Conservation (phyloP, 2,888 invertebrate species). For the Ornithoptera alexandrae region DNA sequence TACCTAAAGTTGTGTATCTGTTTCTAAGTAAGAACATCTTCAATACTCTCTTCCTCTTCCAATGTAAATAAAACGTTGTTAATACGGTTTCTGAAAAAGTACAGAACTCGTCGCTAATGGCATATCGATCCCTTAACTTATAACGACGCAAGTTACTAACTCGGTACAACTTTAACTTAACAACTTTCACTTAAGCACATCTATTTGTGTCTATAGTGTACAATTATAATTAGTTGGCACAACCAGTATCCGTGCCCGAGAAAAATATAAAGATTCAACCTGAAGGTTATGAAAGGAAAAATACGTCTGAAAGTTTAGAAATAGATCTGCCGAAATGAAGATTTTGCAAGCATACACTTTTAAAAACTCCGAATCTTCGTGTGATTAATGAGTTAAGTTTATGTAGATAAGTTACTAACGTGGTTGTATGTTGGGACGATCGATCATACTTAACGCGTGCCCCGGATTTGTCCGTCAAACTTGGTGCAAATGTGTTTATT, state of each 20-base stretch:
- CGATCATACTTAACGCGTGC: not conserved
- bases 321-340: too few relatives aligned
- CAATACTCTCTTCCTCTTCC: too few relatives aligned
- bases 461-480: not conserved
- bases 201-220: not conserved
- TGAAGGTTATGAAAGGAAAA: too few relatives aligned
- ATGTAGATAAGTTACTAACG: conserved; percentile 1
- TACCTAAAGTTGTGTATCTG: too few relatives aligned
- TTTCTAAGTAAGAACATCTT: too few relatives aligned
- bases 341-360: too few relatives aligned
- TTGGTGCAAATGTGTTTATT: too few relatives aligned
- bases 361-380: not conserved
- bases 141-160: not conserved
- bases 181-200: not conserved
- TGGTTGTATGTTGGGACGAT: not conserved
- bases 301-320: too few relatives aligned
- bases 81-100: too few relatives aligned
- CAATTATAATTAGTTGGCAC: not conserved
- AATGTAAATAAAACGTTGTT: too few relatives aligned
- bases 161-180: not conserved
- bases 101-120: not conserved
- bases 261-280: too few relatives aligned
- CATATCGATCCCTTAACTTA: conserved; percentile 1
- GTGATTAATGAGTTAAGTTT: conserved; percentile 9
- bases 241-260: too few relatives aligned